These are phyloP conservation scores for Ditula angustiorana DNA, from an alignment of 2,888 invertebrate genomes.

Conservation along the genomic window DNA sequence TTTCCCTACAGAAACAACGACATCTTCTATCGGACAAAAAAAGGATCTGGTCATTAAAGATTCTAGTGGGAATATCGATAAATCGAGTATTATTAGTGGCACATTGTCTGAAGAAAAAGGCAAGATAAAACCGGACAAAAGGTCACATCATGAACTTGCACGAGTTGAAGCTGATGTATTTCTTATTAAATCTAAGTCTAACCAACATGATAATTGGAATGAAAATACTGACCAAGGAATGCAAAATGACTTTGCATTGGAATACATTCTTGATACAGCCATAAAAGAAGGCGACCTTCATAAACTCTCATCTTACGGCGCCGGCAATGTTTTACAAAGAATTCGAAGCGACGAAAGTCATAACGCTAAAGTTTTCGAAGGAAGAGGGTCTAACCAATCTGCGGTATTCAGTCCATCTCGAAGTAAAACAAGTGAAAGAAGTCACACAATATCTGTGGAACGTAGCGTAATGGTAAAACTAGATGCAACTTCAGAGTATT, in stretches of 20 bases:
- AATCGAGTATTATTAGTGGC: not conserved
- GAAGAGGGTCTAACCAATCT: slow-evolving; percentile 45
- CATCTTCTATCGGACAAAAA: not conserved
- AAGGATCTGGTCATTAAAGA: not conserved
- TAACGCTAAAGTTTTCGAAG: slow-evolving; percentile 40
- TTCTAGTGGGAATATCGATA: not conserved
- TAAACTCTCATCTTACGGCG: not conserved
- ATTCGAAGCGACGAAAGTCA: slow-evolving; percentile 58
- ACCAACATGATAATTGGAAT: slow-evolving; percentile 16
- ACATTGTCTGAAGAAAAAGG: not conserved
- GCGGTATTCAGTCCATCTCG: slow-evolving; percentile 41
- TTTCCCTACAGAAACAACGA: slow-evolving; percentile 9
- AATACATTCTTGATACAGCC: slow-evolving; percentile 62
- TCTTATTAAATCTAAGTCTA: slow-evolving; percentile 50
- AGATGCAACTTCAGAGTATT: slow-evolving; percentile 56
- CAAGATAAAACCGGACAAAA: slow-evolving; percentile 4
- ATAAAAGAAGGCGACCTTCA: slow-evolving; percentile 35
- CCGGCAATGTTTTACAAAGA: slow-evolving; percentile 45
- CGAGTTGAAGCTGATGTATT: slow-evolving; percentile 57
- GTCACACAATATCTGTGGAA: slow-evolving; percentile 31
- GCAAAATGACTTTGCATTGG: slow-evolving; percentile 55
- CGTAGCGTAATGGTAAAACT: slow-evolving; percentile 59
- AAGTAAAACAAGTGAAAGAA: slow-evolving; percentile 48
- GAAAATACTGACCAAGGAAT: slow-evolving; percentile 26
- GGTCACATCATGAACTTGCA: slow-evolving; percentile 56